Conservation (phyloP, 2,888 invertebrate genomes). For the Crossocerus cetratus region DNA sequence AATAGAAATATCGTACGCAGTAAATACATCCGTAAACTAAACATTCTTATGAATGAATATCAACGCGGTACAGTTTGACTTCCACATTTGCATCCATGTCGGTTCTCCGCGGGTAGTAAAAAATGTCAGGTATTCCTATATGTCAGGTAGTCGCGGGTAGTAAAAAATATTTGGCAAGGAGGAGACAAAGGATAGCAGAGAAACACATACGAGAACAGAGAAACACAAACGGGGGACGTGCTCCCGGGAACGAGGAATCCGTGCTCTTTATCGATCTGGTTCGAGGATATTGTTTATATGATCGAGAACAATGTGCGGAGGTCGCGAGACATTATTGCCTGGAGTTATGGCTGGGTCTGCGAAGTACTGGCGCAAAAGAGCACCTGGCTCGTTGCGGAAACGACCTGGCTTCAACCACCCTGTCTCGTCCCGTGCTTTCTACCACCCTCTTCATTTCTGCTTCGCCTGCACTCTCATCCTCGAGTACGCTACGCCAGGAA, state of each 20-base stretch:
- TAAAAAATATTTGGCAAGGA: too few species aligned
- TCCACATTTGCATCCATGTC: too few species aligned
- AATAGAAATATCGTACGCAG: too few species aligned
- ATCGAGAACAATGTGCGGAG: slow-evolving; percentile 25
- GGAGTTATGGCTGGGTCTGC: slow-evolving; percentile 17
- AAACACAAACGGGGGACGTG: neutral
- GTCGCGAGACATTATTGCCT: slow-evolving; percentile 14
- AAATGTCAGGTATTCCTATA: too few species aligned
- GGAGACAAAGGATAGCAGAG: too few species aligned
- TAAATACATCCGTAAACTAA: too few species aligned
- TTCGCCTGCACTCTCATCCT: slow-evolving; percentile 14
- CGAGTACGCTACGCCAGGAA: slow-evolving; percentile 47
- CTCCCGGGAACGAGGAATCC: neutral
- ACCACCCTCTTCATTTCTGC: slow-evolving; percentile 26
- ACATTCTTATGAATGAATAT: too few species aligned
- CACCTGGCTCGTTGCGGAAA: slow-evolving; percentile 51
- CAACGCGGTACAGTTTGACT: too few species aligned
- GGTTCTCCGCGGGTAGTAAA: too few species aligned
- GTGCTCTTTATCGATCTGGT: neutral
- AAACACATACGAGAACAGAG: neutral
- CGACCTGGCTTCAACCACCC: slow-evolving; percentile 49
- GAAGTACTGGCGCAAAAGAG: slow-evolving; percentile 22
- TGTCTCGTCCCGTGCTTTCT: slow-evolving; percentile 30
- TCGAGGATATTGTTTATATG: slow-evolving; percentile 18
- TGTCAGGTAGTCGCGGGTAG: too few species aligned